A percentile compares a stretch with the other conserved stretches of the same genome.
Evolutionary conservation across 2,797 vertebrate species (phyloP).

Genomic region (Ctenopoma multispine): DNA sequence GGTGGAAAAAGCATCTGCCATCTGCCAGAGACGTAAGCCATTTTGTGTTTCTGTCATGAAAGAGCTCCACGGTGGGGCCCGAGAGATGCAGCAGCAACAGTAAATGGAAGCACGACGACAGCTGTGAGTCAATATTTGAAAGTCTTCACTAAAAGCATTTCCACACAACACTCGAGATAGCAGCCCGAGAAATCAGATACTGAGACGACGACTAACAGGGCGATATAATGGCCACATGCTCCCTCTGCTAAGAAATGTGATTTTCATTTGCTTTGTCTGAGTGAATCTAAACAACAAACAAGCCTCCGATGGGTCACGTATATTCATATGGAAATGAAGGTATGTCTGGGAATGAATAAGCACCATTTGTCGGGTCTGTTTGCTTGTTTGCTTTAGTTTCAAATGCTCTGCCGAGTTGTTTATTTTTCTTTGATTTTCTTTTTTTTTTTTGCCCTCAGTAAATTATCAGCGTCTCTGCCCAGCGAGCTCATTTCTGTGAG

Average conservation of each 20-base stretch:
- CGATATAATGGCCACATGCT: slow-evolving; percentile 25
- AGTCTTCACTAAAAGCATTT: slow-evolving; percentile 12
- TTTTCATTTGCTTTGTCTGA: slow-evolving; percentile 62
- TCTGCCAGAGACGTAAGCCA: slow-evolving; percentile 52
- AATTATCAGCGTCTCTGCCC: slow-evolving; percentile 47
- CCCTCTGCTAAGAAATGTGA: slow-evolving; percentile 50
- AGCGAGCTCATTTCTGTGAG: slow-evolving; percentile 50
- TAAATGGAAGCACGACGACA: slow-evolving; percentile 55
- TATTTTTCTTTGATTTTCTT: slow-evolving; percentile 16
- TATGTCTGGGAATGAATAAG: slow-evolving; percentile 67
- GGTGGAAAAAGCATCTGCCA: slow-evolving; percentile 35
- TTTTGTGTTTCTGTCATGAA: slow-evolving; percentile 54
- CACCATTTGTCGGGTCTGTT: slow-evolving; percentile 44
- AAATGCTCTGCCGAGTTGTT: slow-evolving; percentile 45
- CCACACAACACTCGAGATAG: slow-evolving; percentile 33
- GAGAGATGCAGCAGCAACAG: slow-evolving; percentile 30
- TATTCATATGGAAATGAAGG: slow-evolving; percentile 77
- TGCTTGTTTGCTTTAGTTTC: slow-evolving; percentile 61
- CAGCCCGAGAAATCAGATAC: slow-evolving; percentile 53
- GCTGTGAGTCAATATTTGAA: slow-evolving; percentile 59
- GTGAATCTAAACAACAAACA: slow-evolving; percentile 61
- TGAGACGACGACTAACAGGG: slow-evolving; percentile 39
- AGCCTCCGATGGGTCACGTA: slow-evolving; percentile 57
- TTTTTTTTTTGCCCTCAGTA: slow-evolving; percentile 27
- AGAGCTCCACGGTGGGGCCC: slow-evolving; percentile 37